These are phyloP conservation scores for Trichomalopsis sarcophagae DNA, from an alignment of 1,140 invertebrate genomes.

Conservation along the genomic window DNA sequence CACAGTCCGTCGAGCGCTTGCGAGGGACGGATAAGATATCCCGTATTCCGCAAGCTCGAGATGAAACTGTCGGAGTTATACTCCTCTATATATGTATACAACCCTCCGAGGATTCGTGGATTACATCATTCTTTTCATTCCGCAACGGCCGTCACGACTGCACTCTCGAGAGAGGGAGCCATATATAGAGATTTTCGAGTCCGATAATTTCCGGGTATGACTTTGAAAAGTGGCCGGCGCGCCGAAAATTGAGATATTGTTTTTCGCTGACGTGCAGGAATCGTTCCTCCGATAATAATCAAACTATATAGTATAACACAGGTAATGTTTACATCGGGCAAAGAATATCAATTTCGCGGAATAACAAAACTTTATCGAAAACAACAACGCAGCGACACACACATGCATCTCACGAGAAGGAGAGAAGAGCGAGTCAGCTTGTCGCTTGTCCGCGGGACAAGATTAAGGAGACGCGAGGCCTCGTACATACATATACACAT, in stretches of 20 bases:
- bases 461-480: not conserved
- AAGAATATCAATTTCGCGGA: conserved; percentile 33
- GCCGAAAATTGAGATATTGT: conserved; percentile 31
- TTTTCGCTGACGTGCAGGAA: conserved; percentile 7
- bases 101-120: not conserved
- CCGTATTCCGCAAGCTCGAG: not conserved
- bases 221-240: conserved; percentile 12
- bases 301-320: not conserved
- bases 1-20: not conserved
- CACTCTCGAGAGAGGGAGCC: not conserved
- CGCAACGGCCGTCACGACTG: not conserved
- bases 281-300: too few species aligned
- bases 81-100: not conserved
- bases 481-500: not conserved
- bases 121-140: conserved; percentile 40
- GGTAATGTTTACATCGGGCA: not conserved
- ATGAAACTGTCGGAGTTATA: not conserved
- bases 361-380: conserved; percentile 10
- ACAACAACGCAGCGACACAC: not conserved
- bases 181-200: conserved; percentile 13
- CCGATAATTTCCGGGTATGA: conserved; percentile 24
- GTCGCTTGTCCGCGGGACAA: not conserved
- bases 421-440: not conserved
- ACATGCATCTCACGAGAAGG: not conserved
- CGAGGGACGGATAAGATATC: not conserved